Percentiles rank a stretch among this genome's conserved stretches.
Evolutionary conservation across 2,888 invertebrate genomes (phyloP).

Genomic region (Mesoligia furuncula): DNA sequence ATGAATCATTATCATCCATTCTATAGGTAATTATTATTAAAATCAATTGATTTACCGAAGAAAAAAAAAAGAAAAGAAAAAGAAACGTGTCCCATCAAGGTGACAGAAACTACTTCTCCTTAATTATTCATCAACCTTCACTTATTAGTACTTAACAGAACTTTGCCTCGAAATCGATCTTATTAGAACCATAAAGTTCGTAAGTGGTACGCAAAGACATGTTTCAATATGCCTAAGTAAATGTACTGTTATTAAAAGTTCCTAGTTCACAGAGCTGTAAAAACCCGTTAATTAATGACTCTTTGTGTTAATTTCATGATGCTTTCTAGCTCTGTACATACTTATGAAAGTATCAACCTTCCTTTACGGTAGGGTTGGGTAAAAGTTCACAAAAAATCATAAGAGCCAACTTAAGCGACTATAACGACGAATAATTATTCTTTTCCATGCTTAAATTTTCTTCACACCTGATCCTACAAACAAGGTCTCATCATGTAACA

Average conservation of each 20-base stretch:
- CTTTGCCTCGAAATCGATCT: slow-evolving; percentile 17
- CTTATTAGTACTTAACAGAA: slow-evolving; percentile 13
- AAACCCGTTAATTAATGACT: background rate
- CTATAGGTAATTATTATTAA: slow-evolving; percentile 37
- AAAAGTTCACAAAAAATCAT: slow-evolving; percentile 6
- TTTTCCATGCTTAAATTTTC: slow-evolving; percentile 68
- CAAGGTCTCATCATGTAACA: slow-evolving; percentile 83
- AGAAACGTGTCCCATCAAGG: slow-evolving; percentile 17
- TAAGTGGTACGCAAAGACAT: background rate
- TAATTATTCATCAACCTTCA: slow-evolving; percentile 33
- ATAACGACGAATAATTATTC: slow-evolving; percentile 59
- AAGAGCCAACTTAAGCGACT: slow-evolving; percentile 21
- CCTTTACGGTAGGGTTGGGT: too few species aligned
- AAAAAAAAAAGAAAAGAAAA: too few species aligned
- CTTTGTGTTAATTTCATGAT: slow-evolving; percentile 5
- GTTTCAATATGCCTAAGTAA: background rate
- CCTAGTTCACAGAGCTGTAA: background rate
- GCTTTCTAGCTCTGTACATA: background rate
- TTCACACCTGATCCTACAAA: slow-evolving; percentile 82
- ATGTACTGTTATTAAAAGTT: slow-evolving; percentile 7
- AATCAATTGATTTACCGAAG: slow-evolving; percentile 50
- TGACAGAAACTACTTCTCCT: slow-evolving; percentile 10
- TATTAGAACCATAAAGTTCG: background rate
- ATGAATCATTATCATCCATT: slow-evolving; percentile 14
- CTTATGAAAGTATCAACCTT: background rate